Evolutionary conservation across 2,888 invertebrate genomes (phyloP), one percentile per base, ranked within the genome.

Genomic region (Synanthedon myopaeformis): DNA sequence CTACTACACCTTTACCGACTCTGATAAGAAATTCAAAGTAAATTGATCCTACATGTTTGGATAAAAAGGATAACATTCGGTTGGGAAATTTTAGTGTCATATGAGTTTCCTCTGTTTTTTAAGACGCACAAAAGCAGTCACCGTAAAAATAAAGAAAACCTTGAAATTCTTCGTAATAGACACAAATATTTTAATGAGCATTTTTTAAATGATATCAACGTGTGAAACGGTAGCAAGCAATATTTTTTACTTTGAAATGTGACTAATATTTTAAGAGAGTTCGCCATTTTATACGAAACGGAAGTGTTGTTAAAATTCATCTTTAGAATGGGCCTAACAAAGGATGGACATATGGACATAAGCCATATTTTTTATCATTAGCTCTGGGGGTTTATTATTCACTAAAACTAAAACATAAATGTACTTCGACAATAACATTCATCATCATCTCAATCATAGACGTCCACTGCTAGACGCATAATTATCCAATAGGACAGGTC

Each of bases 291-390:
- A n/a, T 55, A 53, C 63, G 59, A 63, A 68, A 66, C 77, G 82
- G 83, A 84, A 79, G 73, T 78, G 65, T 77, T 79, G 79, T 82
- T 82, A 79, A 82, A 76, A 84, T 83, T 72, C 80, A 63, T 58
- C 5, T 23, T 5, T 17, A 35, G 35, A 35, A 10, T 35, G 23
- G 23, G 5, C 5, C 23, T 23, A 23, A n/a, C n/a, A n/a, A 23
- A 35, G 8, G 3, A 35, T 35, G 10, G 35, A 35, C 35, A 4
- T 23, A 35, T 35, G 10, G 35, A 35, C 35, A 4, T 23, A 23
- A 28, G 28, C 5, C 2, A 35, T 35, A 35, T 10, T 35, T 10
- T 35, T 35, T 35, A 35, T 10, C 35, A 2, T 10, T 6, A 10
- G 35, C 35, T 35, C 8, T 8, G 35, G 2, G 10, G 35, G 35